Evolutionary conservation across 2,888 invertebrate species (phyloP).

Genomic region (Catocala fraxini): DNA sequence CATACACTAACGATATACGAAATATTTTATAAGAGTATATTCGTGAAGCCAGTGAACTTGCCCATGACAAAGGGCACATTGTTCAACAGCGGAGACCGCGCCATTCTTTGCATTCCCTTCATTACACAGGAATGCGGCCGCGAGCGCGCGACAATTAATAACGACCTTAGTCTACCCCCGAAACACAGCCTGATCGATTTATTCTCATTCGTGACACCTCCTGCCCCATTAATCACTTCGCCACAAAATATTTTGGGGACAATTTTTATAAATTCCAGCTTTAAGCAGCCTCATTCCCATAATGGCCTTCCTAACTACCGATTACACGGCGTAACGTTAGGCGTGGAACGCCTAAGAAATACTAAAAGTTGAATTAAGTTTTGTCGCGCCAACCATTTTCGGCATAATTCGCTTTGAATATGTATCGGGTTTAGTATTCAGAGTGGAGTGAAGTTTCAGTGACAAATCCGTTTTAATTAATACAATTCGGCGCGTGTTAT

Average conservation of each 20-base stretch:
- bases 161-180: conserved; percentile 40
- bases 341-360: conserved; percentile 18
- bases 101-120: conserved; percentile 56
- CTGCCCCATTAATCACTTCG: conserved; percentile 47
- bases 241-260: conserved; percentile 49
- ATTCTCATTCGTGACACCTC: conserved; percentile 50
- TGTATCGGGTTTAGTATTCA: conserved; percentile 38
- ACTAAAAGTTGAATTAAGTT: conserved; percentile 26
- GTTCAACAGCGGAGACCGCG: conserved; percentile 44
- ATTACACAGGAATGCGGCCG: conserved; percentile 54
- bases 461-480: conserved; percentile 45
- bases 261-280: conserved; percentile 43
- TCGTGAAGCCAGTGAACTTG: conserved; percentile 34
- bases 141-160: conserved; percentile 56
- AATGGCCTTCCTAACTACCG: conserved; percentile 39
- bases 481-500: conserved; percentile 45
- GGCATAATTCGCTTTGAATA: conserved; percentile 24
- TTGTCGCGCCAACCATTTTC: conserved; percentile 17
- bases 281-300: conserved; percentile 32
- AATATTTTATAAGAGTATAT: conserved; percentile 17
- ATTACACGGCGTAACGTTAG: conserved; percentile 38
- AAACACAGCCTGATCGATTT: conserved; percentile 52
- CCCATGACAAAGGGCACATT: conserved; percentile 48
- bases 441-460: conserved; percentile 29
- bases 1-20: conserved; percentile 28